Percentiles rank a stretch among this genome's conserved stretches.
Conservation (phyloP, 2,113 vertebrate genomes). For the Anolis sagrei region DNA sequence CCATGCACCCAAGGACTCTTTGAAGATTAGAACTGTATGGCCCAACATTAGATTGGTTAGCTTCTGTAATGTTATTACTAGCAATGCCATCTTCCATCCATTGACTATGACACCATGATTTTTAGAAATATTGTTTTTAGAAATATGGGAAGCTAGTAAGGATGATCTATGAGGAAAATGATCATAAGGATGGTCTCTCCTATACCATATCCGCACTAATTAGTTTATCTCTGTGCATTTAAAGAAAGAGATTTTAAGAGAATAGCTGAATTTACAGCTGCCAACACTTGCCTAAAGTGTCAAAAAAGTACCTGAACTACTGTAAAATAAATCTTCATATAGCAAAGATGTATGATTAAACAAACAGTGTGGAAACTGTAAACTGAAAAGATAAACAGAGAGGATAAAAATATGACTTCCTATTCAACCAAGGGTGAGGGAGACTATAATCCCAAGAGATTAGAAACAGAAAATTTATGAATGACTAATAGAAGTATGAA, state of each 20-base stretch:
- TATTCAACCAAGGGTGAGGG: background rate
- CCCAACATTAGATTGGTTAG: background rate
- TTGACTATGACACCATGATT: background rate
- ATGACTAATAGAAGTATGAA: background rate
- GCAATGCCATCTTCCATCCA: background rate
- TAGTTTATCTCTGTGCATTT: background rate
- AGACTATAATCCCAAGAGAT: background rate
- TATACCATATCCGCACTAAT: background rate
- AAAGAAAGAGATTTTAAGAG: conserved; percentile 4
- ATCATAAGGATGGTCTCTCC: background rate
- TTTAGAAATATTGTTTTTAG: background rate
- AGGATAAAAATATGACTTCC: background rate
- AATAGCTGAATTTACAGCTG: background rate
- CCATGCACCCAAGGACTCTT: background rate
- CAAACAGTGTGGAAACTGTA: background rate
- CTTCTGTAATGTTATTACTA: conserved; percentile 2
- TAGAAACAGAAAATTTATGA: background rate
- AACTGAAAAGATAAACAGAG: background rate
- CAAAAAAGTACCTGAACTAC: background rate
- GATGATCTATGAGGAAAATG: background rate
- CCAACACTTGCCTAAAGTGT: background rate
- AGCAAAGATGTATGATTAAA: background rate
- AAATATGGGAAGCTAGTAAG: conserved; percentile 17
- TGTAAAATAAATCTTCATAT: background rate
- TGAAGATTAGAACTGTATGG: background rate